Evolutionary conservation across 2,113 vertebrate species (phyloP).

Genomic region (Talpa occidentalis): DNA sequence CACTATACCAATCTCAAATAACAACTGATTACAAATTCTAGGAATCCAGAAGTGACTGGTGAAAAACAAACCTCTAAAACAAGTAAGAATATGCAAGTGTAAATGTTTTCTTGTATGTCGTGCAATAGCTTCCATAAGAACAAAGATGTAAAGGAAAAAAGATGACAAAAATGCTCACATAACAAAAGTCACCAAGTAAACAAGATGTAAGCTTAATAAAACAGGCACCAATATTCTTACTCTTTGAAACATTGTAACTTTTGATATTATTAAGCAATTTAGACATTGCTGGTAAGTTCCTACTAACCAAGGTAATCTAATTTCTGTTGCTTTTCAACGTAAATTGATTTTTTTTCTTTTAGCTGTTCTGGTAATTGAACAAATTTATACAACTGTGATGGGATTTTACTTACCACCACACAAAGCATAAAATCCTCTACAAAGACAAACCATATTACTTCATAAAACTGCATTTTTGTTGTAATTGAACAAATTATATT

Average conservation of each 20-base stretch:
- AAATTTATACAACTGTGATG: constrained; percentile 86
- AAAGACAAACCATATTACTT: constrained; percentile 81
- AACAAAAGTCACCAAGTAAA: constrained; percentile 69
- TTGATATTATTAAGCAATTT: constrained; percentile 84
- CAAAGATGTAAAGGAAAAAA: constrained; percentile 65
- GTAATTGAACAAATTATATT: constrained; percentile 87
- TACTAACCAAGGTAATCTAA: constrained; percentile 85
- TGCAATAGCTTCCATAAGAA: constrained; percentile 63
- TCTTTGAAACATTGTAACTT: constrained; percentile 78
- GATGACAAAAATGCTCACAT: constrained; percentile 44
- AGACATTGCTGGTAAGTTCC: constrained; percentile 81
- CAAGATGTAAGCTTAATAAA: constrained; percentile 37
- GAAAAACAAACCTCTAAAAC: constrained; percentile 75
- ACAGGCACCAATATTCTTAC: constrained; percentile 57
- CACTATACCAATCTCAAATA: constrained; percentile 73
- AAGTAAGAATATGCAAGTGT: constrained; percentile 65
- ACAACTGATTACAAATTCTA: constrained; percentile 78
- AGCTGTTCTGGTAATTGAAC: constrained; percentile 86
- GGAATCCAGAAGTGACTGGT: constrained; percentile 69
- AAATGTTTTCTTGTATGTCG: constrained; percentile 52
- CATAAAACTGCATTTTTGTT: constrained; percentile 85
- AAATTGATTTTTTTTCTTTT: constrained; percentile 86
- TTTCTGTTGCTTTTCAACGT: constrained; percentile 86
- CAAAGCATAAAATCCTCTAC: constrained; percentile 83
- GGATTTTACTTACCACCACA: constrained; percentile 84